A percentile compares a stretch with the other conserved stretches of the same genome.
Evolutionary conservation across 2,113 vertebrate genomes (phyloP).

Genomic region (Mugil cephalus): DNA sequence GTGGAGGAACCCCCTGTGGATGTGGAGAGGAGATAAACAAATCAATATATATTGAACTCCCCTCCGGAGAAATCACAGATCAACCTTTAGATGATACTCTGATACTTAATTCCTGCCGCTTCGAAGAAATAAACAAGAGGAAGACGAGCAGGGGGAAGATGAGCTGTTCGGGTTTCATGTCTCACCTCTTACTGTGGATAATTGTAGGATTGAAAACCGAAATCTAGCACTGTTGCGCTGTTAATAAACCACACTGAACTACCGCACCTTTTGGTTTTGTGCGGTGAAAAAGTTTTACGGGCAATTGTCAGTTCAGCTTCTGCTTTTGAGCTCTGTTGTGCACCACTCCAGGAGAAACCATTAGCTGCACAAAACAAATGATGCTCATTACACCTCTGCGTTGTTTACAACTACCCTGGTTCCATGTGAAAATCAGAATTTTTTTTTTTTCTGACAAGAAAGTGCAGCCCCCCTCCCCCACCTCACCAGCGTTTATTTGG

Average conservation of each 20-base stretch:
- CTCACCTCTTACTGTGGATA: not conserved
- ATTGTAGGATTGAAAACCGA: not conserved
- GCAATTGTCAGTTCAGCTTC: not conserved
- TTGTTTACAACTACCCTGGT: not conserved
- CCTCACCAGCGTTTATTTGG: not conserved
- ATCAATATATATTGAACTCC: conserved; percentile 72
- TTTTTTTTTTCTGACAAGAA: not conserved
- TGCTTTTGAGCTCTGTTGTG: not conserved
- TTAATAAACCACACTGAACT: too few relatives aligned
- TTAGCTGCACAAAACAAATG: not conserved
- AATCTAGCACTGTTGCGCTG: too few relatives aligned
- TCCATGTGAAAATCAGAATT: not conserved
- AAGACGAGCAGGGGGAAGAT: not conserved
- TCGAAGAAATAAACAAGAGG: not conserved
- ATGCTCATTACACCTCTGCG: not conserved
- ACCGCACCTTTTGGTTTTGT: not conserved
- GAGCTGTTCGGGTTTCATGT: not conserved
- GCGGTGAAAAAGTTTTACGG: not conserved
- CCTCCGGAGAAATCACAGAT: conserved; percentile 54
- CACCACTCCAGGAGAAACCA: not conserved
- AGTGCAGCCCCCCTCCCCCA: not conserved
- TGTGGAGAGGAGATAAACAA: conserved; percentile 54
- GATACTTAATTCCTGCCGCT: conserved; percentile 27
- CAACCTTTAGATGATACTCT: conserved; percentile 51
- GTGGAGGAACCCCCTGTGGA: conserved; percentile 21